Percentiles rank a stretch among this genome's conserved stretches.
Conservation (phyloP, 2,888 invertebrate genomes). For the Pherbina coryleti region DNA sequence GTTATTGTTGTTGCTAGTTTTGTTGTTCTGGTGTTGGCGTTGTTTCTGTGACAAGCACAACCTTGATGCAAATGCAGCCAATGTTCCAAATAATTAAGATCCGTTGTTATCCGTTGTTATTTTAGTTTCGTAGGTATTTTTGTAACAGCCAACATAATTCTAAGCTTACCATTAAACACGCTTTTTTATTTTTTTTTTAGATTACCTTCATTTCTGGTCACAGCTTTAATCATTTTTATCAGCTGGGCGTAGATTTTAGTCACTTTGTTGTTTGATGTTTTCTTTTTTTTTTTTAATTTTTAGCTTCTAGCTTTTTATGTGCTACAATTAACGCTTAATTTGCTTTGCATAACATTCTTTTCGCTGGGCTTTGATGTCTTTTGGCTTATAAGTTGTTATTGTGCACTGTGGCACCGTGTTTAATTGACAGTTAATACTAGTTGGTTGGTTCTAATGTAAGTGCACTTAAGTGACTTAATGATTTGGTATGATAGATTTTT, state of each 20-base stretch:
- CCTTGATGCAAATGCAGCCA: conserved; percentile 9
- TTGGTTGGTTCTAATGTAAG: neutral
- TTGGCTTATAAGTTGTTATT: neutral
- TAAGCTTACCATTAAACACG: neutral
- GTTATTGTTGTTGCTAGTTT: too few species aligned
- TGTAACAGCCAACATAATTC: neutral
- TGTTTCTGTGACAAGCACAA: neutral
- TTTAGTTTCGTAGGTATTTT: neutral
- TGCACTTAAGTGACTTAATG: neutral
- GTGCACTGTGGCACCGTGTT: neutral
- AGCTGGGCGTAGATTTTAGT: neutral
- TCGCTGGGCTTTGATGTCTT: neutral
- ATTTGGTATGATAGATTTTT: neutral
- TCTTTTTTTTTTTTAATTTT: neutral
- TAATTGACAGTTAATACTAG: neutral
- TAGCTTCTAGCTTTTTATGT: neutral
- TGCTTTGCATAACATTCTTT: neutral
- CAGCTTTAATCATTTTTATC: too few species aligned
- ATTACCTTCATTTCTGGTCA: neutral
- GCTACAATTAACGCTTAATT: neutral
- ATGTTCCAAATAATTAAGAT: conserved; percentile 6
- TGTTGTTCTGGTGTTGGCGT: too few species aligned
- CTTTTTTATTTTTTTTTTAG: neutral
- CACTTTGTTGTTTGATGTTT: neutral
- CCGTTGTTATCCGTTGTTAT: conserved; percentile 1